A percentile compares a stretch with the other conserved stretches of the same genome.
phyloP scores from a whole-genome alignment of 2,797 vertebrate genomes.

The Mallotus villosus region DNA sequence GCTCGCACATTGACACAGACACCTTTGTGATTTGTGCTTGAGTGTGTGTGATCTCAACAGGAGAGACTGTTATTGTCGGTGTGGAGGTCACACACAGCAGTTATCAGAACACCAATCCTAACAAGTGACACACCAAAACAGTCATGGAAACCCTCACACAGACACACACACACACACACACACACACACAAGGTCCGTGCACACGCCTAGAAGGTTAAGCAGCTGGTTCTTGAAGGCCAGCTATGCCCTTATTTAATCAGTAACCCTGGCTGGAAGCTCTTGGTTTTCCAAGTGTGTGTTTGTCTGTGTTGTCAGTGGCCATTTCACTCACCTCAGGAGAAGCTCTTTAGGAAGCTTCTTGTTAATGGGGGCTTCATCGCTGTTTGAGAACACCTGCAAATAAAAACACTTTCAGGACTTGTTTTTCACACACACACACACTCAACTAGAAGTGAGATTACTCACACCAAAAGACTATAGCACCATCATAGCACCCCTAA shows the following conservation, averaged over 20 bases:
- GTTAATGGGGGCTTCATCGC: constrained; percentile 94
- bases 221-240: constrained; percentile 1
- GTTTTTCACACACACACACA: neutral
- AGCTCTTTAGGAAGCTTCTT: constrained; percentile 98
- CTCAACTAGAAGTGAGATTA: neutral
- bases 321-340: constrained; percentile 85
- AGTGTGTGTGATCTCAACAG: constrained; percentile 3
- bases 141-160: constrained; percentile 2
- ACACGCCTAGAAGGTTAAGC: constrained; percentile 8
- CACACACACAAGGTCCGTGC: constrained; percentile 16
- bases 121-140: constrained; percentile 13
- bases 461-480: neutral
- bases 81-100: constrained; percentile 53
- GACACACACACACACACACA: constrained; percentile 8
- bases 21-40: constrained; percentile 18
- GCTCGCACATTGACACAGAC: constrained; percentile 9
- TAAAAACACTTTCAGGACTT: constrained; percentile 34
- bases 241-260: constrained; percentile 43
- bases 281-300: constrained; percentile 24
- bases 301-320: constrained; percentile 13
- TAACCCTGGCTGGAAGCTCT: constrained; percentile 39
- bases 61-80: constrained; percentile 56
- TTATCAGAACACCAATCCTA: constrained; percentile 41
- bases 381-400: constrained; percentile 92
- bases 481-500: neutral